A percentile compares a stretch with the other conserved stretches of the same genome.
Evolutionary conservation across 1,140 invertebrate species (phyloP).

Genomic region (Philopotamus ludificatus): DNA sequence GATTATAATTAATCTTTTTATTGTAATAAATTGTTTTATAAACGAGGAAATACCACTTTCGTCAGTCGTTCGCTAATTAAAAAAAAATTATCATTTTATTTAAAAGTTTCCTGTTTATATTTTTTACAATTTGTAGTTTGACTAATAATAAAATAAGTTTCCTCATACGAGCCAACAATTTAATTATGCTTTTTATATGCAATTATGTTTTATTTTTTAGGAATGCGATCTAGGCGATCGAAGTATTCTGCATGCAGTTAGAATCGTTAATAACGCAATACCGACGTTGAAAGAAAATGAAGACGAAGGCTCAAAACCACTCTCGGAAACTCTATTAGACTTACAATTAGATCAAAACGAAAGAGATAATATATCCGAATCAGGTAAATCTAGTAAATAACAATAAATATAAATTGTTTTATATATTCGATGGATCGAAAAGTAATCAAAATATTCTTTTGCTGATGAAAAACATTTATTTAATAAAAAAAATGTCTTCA

Average conservation of each 20-base stretch:
- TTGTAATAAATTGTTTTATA: too few relatives aligned
- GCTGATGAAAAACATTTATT: too few relatives aligned
- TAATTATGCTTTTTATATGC: not conserved
- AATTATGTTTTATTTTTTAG: conserved; percentile 47
- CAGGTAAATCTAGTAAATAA: conserved; percentile 41
- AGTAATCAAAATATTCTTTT: too few relatives aligned
- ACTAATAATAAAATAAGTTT: too few relatives aligned
- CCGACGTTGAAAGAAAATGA: conserved; percentile 36
- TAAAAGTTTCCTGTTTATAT: not conserved
- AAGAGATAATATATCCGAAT: conserved; percentile 46
- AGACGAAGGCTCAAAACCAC: conserved; percentile 58
- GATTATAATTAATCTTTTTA: too few relatives aligned
- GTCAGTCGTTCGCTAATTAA: too few relatives aligned
- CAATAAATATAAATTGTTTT: not conserved
- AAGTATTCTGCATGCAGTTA: conserved; percentile 75
- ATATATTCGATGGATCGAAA: not conserved
- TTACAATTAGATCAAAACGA: conserved; percentile 56
- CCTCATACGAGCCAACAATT: too few relatives aligned
- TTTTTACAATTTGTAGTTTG: too few relatives aligned
- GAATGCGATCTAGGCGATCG: conserved; percentile 82
- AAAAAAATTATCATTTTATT: too few relatives aligned
- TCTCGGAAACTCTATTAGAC: conserved; percentile 67
- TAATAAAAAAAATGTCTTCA: too few relatives aligned
- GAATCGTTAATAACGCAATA: conserved; percentile 45
- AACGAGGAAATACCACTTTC: too few relatives aligned